Evolutionary conservation across 1,140 invertebrate genomes (phyloP).

Genomic region (Drosophila melanica): DNA sequence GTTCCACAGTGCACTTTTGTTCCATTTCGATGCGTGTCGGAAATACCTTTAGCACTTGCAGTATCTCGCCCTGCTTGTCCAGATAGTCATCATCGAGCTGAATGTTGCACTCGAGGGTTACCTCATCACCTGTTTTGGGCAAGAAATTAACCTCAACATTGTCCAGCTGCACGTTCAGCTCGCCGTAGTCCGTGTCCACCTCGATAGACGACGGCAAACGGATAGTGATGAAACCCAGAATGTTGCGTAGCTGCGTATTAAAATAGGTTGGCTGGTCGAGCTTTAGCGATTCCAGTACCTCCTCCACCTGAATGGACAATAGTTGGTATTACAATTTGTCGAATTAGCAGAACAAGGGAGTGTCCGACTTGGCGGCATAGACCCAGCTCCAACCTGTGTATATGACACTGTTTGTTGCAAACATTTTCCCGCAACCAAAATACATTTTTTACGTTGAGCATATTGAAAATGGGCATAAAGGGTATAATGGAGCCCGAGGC

Average conservation of each 20-base stretch:
- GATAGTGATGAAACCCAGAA: constrained; percentile 85
- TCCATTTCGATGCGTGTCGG: constrained; percentile 48
- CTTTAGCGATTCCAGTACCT: constrained; percentile 42
- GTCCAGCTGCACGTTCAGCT: constrained; percentile 85
- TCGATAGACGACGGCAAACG: constrained; percentile 84
- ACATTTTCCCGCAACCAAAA: no score
- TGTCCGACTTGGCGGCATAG: no score
- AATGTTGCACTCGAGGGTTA: constrained; percentile 63
- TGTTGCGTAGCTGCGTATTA: constrained; percentile 84
- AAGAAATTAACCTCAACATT: constrained; percentile 84
- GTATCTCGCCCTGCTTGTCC: constrained; percentile 69
- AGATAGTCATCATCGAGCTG: constrained; percentile 63
- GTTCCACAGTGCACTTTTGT: constrained; percentile 51
- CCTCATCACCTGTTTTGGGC: constrained; percentile 74
- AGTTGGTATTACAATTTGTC: neutral
- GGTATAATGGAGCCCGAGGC: no score
- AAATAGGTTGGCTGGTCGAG: constrained; percentile 78
- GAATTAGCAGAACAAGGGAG: no score
- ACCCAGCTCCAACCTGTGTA: no score
- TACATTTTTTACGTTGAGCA: no score
- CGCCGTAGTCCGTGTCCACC: constrained; percentile 85
- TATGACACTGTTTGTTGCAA: no score
- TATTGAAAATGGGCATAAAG: no score
- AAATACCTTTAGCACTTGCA: constrained; percentile 57
- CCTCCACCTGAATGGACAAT: constrained; percentile 7